Conservation (phyloP, 2,113 vertebrate species). For the Vicugna pacos region DNA sequence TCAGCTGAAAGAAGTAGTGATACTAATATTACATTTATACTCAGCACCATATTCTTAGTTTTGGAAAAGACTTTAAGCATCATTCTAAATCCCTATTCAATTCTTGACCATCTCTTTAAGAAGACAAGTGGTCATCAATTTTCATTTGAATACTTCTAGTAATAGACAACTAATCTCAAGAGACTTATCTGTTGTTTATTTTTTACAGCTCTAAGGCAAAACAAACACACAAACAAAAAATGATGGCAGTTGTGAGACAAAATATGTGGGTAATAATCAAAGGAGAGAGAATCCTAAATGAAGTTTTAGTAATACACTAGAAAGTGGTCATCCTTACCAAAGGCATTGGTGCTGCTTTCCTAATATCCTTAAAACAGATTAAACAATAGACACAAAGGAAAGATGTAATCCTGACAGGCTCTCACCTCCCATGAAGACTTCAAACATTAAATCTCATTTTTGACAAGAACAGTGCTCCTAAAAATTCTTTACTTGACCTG, state of each 20-base stretch:
- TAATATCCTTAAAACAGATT: background rate
- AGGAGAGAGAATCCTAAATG: background rate
- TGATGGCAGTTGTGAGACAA: background rate
- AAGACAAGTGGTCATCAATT: background rate
- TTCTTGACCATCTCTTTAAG: background rate
- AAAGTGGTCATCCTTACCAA: background rate
- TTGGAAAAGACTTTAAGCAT: background rate
- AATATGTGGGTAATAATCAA: background rate
- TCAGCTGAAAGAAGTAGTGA: background rate
- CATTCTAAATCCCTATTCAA: background rate
- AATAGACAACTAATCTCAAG: background rate
- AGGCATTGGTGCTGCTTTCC: background rate
- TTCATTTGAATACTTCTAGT: background rate
- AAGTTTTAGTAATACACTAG: background rate
- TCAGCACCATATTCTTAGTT: background rate
- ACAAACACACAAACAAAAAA: background rate
- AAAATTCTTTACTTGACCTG: background rate
- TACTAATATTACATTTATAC: background rate
- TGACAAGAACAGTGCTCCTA: background rate
- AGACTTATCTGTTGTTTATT: background rate
- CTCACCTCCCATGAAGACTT: background rate
- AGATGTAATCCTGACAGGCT: background rate
- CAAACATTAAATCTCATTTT: conserved; percentile 37
- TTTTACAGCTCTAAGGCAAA: background rate
- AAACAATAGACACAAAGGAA: background rate